Base-by-base conservation (phyloP, 1,140 invertebrate species). In the Drosophila insularis region DNA sequence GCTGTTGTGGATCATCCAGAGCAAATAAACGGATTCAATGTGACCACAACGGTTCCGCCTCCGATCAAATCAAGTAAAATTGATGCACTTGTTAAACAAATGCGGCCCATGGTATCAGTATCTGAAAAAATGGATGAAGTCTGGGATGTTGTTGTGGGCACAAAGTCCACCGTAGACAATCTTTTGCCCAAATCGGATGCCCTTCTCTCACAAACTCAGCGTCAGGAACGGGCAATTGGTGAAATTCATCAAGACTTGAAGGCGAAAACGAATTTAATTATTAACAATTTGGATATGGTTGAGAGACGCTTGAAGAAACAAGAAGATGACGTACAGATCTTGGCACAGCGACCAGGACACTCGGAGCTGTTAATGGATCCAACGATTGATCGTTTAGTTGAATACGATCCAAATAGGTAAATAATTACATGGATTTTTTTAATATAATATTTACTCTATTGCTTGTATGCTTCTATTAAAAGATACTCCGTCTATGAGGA, bases 121-220 rank as follows among this genome's bases (percentile, higher is more conserved):
- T 96, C 96, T 0, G 96, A 96, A 85, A 97, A 97, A 92, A 97
- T 97, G 96, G 96, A 97, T 76, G 95, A 97, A 92, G 96, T 97
- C 4, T 97, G 96, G 96, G 95, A 96, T 81, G 96, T 97, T 13
- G 95, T 97, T 17, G 96, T 97, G 4, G 96, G 96, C 2, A 97
- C 96, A 1, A 97, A 97, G 90, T 96, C 95, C 75, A 96, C 96
- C 0, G 96, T 97, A 5, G 96, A 97, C 89, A 94, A 96, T 85
- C 92, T 97, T 46, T 94, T 97, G 17, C 96, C 96, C 1, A 97
- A 97, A 92, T 97, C 96, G 0, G 96, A 97, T 78, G 96, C 96
- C 72, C 92, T 97, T 1, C 92, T 98, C 1, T 96, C 95, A 2
- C 96, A 97, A 91, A 97, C 96, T 0, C 96, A 97, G 81, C 92